A percentile compares a stretch with the other conserved stretches of the same genome.
Evolutionary conservation across 2,888 invertebrate genomes (phyloP).

Genomic region (Xanthia icteritia): DNA sequence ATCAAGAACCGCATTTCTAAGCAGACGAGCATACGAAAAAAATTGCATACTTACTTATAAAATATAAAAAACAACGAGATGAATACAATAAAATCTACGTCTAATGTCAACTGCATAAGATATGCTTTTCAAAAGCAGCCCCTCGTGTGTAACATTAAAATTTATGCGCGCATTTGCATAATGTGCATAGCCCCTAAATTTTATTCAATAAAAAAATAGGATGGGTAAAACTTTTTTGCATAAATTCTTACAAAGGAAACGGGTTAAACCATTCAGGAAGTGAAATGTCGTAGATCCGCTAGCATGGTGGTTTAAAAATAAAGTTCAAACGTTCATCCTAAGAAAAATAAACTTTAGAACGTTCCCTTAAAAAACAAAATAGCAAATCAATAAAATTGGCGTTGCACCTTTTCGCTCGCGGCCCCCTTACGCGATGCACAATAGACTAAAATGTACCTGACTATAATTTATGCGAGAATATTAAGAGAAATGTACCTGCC

Average conservation of each 20-base stretch:
- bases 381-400: constrained; percentile 63
- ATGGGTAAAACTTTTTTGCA: constrained; percentile 91
- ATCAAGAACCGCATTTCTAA: constrained; percentile 84
- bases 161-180: constrained; percentile 91
- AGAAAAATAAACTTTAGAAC: constrained; percentile 71
- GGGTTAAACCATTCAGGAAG: constrained; percentile 90
- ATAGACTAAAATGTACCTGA: constrained; percentile 90
- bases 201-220: constrained; percentile 91
- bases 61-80: constrained; percentile 77
- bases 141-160: constrained; percentile 80
- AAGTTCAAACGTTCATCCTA: constrained; percentile 67
- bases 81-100: constrained; percentile 68
- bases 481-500: constrained; percentile 91
- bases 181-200: constrained; percentile 90
- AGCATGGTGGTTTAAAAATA: constrained; percentile 74
- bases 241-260: constrained; percentile 90
- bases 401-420: constrained; percentile 74
- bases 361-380: constrained; percentile 72
- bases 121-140: constrained; percentile 67
- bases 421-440: constrained; percentile 83
- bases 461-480: constrained; percentile 91
- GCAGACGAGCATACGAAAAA: constrained; percentile 78
- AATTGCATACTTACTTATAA: constrained; percentile 86
- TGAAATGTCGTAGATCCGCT: constrained; percentile 87
- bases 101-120: constrained; percentile 66